Evolutionary conservation across 2,888 invertebrate species (phyloP), one percentile per base, ranked within the genome.

Genomic region (Cyaniris semiargus): DNA sequence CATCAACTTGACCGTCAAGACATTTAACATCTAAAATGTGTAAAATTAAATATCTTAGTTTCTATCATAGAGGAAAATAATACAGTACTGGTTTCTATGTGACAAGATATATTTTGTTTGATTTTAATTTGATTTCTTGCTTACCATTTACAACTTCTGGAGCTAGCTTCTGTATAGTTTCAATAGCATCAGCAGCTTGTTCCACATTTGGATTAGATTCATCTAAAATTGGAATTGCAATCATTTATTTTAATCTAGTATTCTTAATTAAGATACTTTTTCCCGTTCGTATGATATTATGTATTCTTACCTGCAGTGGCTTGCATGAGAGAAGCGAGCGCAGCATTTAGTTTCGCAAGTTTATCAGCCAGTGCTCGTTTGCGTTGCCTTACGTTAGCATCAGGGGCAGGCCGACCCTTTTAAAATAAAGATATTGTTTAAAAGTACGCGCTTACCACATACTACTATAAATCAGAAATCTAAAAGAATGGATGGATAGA

Each of bases 81-180:
- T n/a, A n/a, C n/a, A n/a, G n/a, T n/a, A n/a, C n/a, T n/a, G n/a
- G 21, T 60, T 60, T 23, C 23, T 60, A 10, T 8, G 13, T 10
- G 1, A 58, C 21, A 58, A 53, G 8, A 58, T 58, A 21, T 10
- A n/a, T 21, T 58, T 7, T 1, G 4, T 58, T 21, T 58, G n/a
- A 58, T 21, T 7, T 1, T 56, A 23, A 13, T 23, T 23, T 60
- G 3, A 27, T 66, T 27, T 60, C 13, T 31, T 66, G 66, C 78
- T 83, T 80, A 89, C 91, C 89, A 81, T 85, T 83, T 0, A 87
- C 81, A 4, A 90, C 83, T 21, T 83, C 83, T 0, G 90, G 89
- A 81, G 88, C 83, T 38, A 87, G 78, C 8, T 85, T 83, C 1
- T 85, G 83, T 75, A 91, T 87, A 0, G 83, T 85, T 1, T 79